These are phyloP conservation scores for Leptarthrus brevirostris DNA, from an alignment of 2,888 invertebrate species.

Conservation along the genomic window DNA sequence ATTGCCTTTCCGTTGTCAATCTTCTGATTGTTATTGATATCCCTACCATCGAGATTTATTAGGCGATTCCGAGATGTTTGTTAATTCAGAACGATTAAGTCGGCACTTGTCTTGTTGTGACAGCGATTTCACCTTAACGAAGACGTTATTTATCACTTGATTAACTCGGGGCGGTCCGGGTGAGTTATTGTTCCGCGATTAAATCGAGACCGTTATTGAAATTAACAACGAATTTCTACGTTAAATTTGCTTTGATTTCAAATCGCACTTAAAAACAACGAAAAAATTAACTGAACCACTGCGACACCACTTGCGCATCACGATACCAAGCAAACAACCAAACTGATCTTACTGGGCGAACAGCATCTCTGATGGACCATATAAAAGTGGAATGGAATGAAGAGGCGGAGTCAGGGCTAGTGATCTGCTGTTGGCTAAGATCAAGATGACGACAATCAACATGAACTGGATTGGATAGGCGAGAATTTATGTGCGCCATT, in stretches of 20 bases:
- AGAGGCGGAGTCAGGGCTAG: slow-evolving; percentile 9
- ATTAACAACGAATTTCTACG: not conserved
- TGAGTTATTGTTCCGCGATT: slow-evolving; percentile 1
- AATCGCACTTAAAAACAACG: not conserved
- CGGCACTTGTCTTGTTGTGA: slow-evolving; percentile 17
- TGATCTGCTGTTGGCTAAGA: slow-evolving; percentile 11
- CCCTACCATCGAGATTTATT: slow-evolving; percentile 43
- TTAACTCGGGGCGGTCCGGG: not conserved
- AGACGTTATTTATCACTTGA: slow-evolving; percentile 1
- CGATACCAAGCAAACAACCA: not conserved
- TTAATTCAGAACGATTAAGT: not conserved
- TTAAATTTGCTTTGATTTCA: too few relatives aligned
- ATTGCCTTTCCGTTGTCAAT: slow-evolving; percentile 5
- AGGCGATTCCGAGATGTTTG: slow-evolving; percentile 3
- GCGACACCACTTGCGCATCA: not conserved
- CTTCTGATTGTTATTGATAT: slow-evolving; percentile 38
- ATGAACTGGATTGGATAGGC: slow-evolving; percentile 3
- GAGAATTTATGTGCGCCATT: slow-evolving; percentile 31
- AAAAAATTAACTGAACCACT: not conserved
- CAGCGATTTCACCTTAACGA: slow-evolving; percentile 20
- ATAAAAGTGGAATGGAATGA: not conserved
- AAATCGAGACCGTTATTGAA: too few relatives aligned
- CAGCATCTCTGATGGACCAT: slow-evolving; percentile 23
- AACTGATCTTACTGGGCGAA: slow-evolving; percentile 4
- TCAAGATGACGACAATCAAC: slow-evolving; percentile 2